Evolutionary conservation across 1,140 invertebrate genomes (phyloP), one percentile per base, ranked within the genome.

Genomic region (Neocloeon triangulifer): DNA sequence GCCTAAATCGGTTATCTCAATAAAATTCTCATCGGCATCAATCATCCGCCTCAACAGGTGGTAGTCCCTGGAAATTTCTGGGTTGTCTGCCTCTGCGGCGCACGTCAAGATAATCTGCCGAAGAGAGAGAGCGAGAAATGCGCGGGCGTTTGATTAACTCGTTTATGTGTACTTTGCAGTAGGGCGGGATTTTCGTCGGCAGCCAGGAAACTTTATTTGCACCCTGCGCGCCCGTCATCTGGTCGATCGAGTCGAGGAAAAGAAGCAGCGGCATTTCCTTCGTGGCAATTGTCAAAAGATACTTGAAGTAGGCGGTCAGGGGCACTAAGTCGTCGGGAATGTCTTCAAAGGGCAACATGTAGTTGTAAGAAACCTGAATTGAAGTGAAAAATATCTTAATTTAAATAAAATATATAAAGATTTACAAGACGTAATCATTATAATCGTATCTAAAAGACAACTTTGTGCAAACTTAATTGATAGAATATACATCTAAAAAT

Each of bases 201-300:
- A 98, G 57, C 92, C 92, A 98, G 0, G 89, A 84, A 21, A 97
- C 69, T 53, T 92, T 89, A 49, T 94, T 94, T 20, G 85, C 80
- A 41, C 84, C 82, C 41, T 88, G 82, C 1, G 80, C 72, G 5
- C 85, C 84, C n/a, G 88, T 94, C 14, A 97, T 54, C 51, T 94
- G 85, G 59, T 95, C 88, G 0, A 95, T 78, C 5, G 82, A 89
- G 49, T 94, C 88, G 35, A 94, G 54, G 49, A 86, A 89, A 9
- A 94, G 56, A 1, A 86, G 56, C 10, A 92, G 58, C 1, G 85
- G 82, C 47, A 88, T 80, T 38, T 85, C 69, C 17, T 59, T 43
- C 3, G 62, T 76, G 1, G 84, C 82, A 44, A 75, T 63, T 10
- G 74, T 81, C 25, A 96, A 55, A 17, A 98, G 59, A 44, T 89